Evolutionary conservation across 2,888 invertebrate genomes (phyloP).

Genomic region (Ernsta delagoae): DNA sequence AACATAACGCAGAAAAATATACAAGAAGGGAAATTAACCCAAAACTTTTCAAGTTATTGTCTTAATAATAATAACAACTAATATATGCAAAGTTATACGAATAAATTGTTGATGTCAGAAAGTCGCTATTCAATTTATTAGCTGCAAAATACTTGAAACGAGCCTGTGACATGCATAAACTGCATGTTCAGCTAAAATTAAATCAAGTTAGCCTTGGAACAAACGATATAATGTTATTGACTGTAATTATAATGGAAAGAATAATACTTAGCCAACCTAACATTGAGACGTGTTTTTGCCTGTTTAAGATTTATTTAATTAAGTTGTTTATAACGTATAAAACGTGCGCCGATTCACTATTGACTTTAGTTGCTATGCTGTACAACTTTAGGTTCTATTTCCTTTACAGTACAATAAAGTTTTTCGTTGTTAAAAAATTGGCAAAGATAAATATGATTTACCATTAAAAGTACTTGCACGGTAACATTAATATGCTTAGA

Average conservation of each 20-base stretch:
- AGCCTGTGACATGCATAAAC: slow-evolving; percentile 35
- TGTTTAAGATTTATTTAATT: slow-evolving; percentile 27
- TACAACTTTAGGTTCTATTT: not conserved
- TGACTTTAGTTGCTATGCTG: not conserved
- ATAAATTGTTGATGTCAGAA: slow-evolving; percentile 18
- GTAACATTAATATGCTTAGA: slow-evolving; percentile 34
- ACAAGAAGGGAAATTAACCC: slow-evolving; percentile 9
- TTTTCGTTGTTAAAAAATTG: not conserved
- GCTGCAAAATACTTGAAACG: slow-evolving; percentile 35
- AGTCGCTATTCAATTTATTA: slow-evolving; percentile 34
- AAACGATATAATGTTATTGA: slow-evolving; percentile 48
- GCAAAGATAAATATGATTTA: slow-evolving; percentile 2
- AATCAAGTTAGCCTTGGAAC: slow-evolving; percentile 47
- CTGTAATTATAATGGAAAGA: slow-evolving; percentile 38
- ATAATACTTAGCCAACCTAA: slow-evolving; percentile 35
- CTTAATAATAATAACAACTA: slow-evolving; percentile 5
- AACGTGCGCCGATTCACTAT: not conserved
- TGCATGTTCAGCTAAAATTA: slow-evolving; percentile 38
- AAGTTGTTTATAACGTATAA: slow-evolving; percentile 11
- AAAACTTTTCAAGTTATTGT: not conserved
- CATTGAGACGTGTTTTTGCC: slow-evolving; percentile 30
- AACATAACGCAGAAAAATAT: slow-evolving; percentile 6
- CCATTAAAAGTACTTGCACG: slow-evolving; percentile 28
- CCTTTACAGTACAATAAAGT: not conserved
- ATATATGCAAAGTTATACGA: not conserved